These are phyloP conservation scores for Acomys russatus DNA, from an alignment of 2,797 vertebrate species.

Conservation along the genomic window DNA sequence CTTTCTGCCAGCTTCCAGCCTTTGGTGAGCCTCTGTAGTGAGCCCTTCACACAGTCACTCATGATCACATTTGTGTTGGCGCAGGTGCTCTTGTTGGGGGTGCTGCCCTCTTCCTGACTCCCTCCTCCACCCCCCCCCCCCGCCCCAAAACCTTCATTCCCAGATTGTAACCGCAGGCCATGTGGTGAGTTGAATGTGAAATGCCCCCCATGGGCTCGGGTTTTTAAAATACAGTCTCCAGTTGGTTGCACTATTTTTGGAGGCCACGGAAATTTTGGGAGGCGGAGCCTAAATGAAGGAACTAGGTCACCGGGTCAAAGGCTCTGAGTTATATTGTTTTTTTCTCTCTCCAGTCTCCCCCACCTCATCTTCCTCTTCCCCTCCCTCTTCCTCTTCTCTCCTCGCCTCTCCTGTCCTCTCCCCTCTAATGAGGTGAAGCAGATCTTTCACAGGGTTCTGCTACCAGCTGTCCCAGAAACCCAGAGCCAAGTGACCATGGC, in stretches of 20 bases:
- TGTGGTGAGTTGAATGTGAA: neutral
- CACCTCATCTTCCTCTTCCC: neutral
- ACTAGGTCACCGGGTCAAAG: neutral
- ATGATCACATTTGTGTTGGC: neutral
- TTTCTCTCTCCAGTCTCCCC: neutral
- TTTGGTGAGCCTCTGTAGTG: neutral
- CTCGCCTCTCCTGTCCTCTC: neutral
- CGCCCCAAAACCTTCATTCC: neutral
- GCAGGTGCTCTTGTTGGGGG: accelerated
- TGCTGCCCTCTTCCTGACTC: neutral
- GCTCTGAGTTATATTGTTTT: neutral
- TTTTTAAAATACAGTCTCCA: neutral
- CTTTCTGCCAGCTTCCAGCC: neutral
- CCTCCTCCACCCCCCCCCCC: no score
- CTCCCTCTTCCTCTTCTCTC: neutral
- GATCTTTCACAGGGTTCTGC: neutral
- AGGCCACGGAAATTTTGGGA: neutral
- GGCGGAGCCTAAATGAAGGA: neutral
- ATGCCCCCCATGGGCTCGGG: neutral
- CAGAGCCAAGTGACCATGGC: neutral
- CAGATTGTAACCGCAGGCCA: neutral
- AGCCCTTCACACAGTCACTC: neutral
- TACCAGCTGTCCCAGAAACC: neutral
- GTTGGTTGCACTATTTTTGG: neutral
- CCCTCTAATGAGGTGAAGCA: neutral